A percentile compares a stretch with the other conserved stretches of the same genome.
These are phyloP conservation scores for Drosophila nikananu DNA, from an alignment of 1,140 invertebrate genomes.

Conservation along the genomic window DNA sequence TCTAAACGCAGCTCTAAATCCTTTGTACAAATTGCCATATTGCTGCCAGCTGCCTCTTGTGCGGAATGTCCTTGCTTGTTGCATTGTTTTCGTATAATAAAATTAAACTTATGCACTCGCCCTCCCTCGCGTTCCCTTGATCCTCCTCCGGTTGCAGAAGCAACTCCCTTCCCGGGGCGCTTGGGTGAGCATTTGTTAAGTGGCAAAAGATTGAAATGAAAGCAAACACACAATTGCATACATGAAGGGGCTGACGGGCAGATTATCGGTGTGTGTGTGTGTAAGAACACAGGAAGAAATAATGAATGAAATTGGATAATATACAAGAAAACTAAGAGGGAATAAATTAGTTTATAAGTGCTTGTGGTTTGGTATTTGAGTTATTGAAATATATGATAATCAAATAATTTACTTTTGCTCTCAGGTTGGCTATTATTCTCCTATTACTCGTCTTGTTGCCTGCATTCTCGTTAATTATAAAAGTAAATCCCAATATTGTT, in stretches of 20 bases:
- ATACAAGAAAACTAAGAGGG: no score
- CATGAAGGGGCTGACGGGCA: slow-evolving; percentile 53
- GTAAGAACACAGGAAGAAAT: slow-evolving; percentile 4
- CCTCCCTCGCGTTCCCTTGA: slow-evolving; percentile 4
- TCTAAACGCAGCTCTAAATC: slow-evolving; percentile 79
- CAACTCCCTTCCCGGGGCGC: slow-evolving; percentile 18
- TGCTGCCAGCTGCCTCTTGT: slow-evolving; percentile 31
- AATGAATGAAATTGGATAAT: neutral
- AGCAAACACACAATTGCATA: slow-evolving; percentile 54
- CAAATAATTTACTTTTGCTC: no score
- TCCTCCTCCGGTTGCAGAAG: slow-evolving; percentile 1
- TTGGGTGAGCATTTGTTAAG: slow-evolving; percentile 78
- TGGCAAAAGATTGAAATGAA: slow-evolving; percentile 82
- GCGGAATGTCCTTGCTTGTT: slow-evolving; percentile 57
- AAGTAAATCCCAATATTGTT: neutral
- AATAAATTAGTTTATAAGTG: no score
- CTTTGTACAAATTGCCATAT: slow-evolving; percentile 78
- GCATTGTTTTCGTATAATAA: slow-evolving; percentile 83
- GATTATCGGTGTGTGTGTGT: slow-evolving; percentile 61
- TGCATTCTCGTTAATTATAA: no score
- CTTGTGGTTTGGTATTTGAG: no score
- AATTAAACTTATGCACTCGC: slow-evolving; percentile 79
- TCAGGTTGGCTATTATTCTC: no score
- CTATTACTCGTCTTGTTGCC: no score
- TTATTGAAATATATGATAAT: no score